A percentile compares a stretch with the other conserved stretches of the same genome.
phyloP scores from a whole-genome alignment of 2,113 vertebrate genomes.

The Crocuta crocuta region DNA sequence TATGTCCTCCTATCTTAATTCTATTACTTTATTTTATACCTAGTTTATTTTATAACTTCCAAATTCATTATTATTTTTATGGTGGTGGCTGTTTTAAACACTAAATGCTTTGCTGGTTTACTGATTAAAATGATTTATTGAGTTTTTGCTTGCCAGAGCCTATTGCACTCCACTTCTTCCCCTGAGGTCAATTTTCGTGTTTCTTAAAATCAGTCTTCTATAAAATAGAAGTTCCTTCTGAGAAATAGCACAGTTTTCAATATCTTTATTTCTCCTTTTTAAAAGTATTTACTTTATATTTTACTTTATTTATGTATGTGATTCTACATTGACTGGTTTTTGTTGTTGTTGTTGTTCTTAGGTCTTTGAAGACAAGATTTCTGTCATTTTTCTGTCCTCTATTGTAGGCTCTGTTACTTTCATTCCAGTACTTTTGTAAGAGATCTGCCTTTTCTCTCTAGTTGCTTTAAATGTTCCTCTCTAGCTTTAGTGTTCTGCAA shows the following conservation, averaged over 20 bases:
- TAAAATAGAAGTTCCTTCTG: background rate
- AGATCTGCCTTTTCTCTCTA: constrained; percentile 23
- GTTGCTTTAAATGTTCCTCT: background rate
- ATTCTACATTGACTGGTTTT: background rate
- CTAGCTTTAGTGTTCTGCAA: background rate
- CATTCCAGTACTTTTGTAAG: constrained; percentile 16
- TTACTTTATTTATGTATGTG: background rate
- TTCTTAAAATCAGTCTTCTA: background rate
- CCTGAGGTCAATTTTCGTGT: background rate
- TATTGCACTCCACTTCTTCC: background rate
- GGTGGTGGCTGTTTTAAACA: background rate
- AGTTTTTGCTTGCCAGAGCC: background rate
- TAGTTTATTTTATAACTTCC: background rate
- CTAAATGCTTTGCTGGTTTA: background rate
- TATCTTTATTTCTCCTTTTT: background rate
- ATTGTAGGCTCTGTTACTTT: background rate
- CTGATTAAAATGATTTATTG: background rate
- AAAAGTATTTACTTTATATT: background rate
- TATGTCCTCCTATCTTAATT: background rate
- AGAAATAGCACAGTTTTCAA: background rate
- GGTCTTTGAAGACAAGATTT: constrained; percentile 16
- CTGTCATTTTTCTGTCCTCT: background rate
- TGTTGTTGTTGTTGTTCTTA: background rate
- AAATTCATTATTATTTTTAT: background rate
- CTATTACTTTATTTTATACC: background rate